phyloP scores from a whole-genome alignment of 2,888 invertebrate species.

The Tipula unca region DNA sequence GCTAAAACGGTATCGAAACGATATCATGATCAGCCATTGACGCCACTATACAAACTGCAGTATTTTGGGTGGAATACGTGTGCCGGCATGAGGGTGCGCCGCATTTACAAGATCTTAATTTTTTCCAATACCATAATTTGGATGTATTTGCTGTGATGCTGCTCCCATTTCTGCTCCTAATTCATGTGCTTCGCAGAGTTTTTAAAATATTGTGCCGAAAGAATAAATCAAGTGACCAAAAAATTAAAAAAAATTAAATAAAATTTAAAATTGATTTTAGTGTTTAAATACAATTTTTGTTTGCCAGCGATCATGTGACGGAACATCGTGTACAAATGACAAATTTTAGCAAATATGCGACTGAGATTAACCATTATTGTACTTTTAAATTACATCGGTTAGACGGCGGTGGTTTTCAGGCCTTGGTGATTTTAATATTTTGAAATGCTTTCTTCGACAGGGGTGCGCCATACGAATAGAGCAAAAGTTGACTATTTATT shows the following conservation, averaged over 20 bases:
- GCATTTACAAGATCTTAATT: constrained; percentile 39
- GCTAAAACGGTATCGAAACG: constrained; percentile 38
- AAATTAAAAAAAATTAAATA: background rate
- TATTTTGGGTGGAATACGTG: constrained; percentile 46
- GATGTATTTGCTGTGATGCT: constrained; percentile 29
- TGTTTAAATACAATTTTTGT: too few species aligned
- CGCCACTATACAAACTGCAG: constrained; percentile 41
- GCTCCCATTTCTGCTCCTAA: background rate
- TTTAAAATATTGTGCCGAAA: background rate
- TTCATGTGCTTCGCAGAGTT: background rate
- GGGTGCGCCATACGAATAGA: too few species aligned
- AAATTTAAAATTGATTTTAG: background rate
- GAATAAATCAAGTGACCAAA: background rate
- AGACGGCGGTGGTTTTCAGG: too few species aligned
- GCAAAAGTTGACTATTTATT: too few species aligned
- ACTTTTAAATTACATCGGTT: too few species aligned
- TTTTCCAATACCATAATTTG: constrained; percentile 40
- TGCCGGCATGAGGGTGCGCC: constrained; percentile 43
- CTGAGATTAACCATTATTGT: too few species aligned
- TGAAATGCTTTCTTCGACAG: too few species aligned
- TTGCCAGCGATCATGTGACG: too few species aligned
- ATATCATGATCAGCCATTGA: constrained; percentile 43
- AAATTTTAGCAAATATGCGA: too few species aligned
- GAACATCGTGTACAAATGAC: too few species aligned
- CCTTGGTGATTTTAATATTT: too few species aligned